A percentile compares a stretch with the other conserved stretches of the same genome.
These are phyloP conservation scores for Uropsilus gracilis DNA, from an alignment of 2,113 vertebrate species.

Conservation along the genomic window DNA sequence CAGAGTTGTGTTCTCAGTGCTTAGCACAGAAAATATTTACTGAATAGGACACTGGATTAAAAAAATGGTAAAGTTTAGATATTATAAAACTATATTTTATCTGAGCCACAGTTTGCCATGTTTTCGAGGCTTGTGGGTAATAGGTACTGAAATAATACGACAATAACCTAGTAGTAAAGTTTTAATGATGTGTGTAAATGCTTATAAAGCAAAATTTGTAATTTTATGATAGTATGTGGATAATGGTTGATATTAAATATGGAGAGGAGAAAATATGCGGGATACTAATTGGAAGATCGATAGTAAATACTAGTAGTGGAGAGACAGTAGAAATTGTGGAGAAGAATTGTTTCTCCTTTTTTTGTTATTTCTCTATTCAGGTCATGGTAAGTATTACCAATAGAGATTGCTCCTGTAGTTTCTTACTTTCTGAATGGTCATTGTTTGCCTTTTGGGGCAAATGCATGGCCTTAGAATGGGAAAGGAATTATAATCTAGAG, in stretches of 20 bases:
- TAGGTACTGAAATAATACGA: constrained; percentile 33
- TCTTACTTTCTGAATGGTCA: constrained; percentile 16
- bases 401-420: background rate
- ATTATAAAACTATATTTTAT: background rate
- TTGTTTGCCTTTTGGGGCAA: constrained; percentile 27
- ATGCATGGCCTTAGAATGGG: background rate
- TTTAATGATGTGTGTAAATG: constrained; percentile 58
- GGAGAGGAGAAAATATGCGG: constrained; percentile 25
- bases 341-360: background rate
- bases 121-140: background rate
- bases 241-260: constrained; percentile 47
- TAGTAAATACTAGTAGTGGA: constrained; percentile 50
- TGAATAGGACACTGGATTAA: background rate
- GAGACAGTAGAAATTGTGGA: background rate
- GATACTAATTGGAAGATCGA: background rate
- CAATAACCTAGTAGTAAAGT: constrained; percentile 48
- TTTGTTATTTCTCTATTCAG: constrained; percentile 37
- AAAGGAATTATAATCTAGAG: background rate
- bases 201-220: constrained; percentile 53
- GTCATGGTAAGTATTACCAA: constrained; percentile 10
- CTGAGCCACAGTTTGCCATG: background rate
- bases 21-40: background rate
- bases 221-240: constrained; percentile 57
- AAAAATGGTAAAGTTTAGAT: background rate
- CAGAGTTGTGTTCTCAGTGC: background rate